Conservation (phyloP, 2,888 invertebrate species). For the Hymenopus coronatus region DNA sequence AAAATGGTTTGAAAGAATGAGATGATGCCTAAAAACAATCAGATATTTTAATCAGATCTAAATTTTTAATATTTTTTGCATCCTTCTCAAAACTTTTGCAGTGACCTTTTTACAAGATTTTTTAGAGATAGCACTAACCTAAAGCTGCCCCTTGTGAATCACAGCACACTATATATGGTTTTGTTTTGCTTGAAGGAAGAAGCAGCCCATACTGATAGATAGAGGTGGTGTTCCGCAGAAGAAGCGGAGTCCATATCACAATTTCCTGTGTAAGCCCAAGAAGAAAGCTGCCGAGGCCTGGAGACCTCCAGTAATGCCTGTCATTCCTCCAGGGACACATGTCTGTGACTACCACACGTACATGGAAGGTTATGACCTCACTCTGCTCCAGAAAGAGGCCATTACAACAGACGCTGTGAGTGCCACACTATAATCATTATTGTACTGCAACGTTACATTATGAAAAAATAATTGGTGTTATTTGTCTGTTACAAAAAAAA, state of each 20-base stretch:
- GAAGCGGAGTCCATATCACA: constrained; percentile 8
- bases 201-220: background rate
- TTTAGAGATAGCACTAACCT: too few relatives aligned
- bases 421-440: background rate
- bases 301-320: background rate
- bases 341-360: background rate
- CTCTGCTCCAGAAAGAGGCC: constrained; percentile 7
- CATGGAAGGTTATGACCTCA: background rate
- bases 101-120: too few relatives aligned
- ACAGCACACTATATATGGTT: too few relatives aligned
- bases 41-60: too few relatives aligned
- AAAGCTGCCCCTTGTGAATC: too few relatives aligned
- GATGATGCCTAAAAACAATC: too few relatives aligned
- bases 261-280: constrained; percentile 2
- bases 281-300: constrained; percentile 7
- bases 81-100: too few relatives aligned
- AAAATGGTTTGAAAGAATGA: too few relatives aligned
- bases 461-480: too few relatives aligned
- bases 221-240: background rate
- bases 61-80: too few relatives aligned
- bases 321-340: background rate
- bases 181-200: background rate
- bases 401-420: constrained; percentile 16
- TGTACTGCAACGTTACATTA: too few relatives aligned
- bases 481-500: too few relatives aligned